Evolutionary conservation across 2,113 vertebrate species (phyloP).

Genomic region (Symphodus melops): DNA sequence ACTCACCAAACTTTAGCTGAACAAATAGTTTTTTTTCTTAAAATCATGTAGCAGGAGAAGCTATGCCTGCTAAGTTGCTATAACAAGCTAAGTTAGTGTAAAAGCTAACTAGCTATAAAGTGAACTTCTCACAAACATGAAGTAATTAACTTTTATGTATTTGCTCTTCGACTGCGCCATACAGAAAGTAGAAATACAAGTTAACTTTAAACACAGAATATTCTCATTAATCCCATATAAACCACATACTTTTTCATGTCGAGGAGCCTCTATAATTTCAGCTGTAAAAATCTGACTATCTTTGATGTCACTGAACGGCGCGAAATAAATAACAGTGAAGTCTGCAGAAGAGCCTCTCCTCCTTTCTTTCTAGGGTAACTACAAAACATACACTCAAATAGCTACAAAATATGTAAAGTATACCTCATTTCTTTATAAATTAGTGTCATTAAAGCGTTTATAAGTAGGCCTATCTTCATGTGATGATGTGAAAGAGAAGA

Average conservation of each 20-base stretch:
- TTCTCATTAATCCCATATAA: constrained; percentile 10
- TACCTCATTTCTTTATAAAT: too few relatives aligned
- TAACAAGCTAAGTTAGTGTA: neutral
- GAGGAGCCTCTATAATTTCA: neutral
- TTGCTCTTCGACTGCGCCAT: neutral
- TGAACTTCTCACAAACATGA: neutral
- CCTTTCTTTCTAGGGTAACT: too few relatives aligned
- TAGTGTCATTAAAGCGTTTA: too few relatives aligned
- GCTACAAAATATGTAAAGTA: too few relatives aligned
- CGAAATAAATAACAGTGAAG: constrained; percentile 14
- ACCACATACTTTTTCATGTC: neutral
- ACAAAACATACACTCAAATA: too few relatives aligned
- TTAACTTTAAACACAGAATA: neutral
- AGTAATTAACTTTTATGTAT: neutral
- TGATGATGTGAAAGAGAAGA: too few relatives aligned
- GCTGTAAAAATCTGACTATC: neutral
- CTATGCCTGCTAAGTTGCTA: neutral
- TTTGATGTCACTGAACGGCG: constrained; percentile 1
- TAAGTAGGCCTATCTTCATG: too few relatives aligned
- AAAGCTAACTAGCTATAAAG: neutral
- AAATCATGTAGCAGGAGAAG: too few relatives aligned
- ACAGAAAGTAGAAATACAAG: neutral
- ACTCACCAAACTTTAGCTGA: too few relatives aligned
- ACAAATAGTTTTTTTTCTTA: too few relatives aligned
- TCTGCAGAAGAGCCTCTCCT: too few relatives aligned